Percentiles rank a stretch among this genome's conserved stretches.
Conservation (phyloP, 2,797 vertebrate genomes). For the Muscicapa striata region DNA sequence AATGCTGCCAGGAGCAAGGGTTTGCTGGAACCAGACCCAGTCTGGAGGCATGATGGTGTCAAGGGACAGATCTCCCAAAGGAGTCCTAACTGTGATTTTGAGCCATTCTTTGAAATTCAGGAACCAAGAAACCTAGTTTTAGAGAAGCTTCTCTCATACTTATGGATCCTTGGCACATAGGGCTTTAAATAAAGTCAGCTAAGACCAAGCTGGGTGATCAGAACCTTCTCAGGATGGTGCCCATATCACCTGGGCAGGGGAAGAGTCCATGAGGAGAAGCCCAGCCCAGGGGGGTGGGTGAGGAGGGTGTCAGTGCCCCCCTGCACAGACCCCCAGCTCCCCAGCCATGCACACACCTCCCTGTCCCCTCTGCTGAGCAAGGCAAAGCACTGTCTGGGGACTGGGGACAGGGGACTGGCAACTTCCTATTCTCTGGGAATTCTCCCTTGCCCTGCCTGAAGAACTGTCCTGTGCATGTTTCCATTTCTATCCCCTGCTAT, state of each 20-base stretch:
- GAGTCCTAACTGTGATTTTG: neutral
- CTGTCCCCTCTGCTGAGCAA: neutral
- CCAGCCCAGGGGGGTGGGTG: neutral
- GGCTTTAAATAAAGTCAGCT: neutral
- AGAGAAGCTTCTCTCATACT: neutral
- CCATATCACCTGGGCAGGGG: neutral
- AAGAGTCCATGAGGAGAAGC: neutral
- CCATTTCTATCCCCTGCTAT: constrained; percentile 57
- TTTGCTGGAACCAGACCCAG: neutral
- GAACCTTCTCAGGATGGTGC: rapidly evolving
- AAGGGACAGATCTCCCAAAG: neutral
- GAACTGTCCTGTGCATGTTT: constrained; percentile 26
- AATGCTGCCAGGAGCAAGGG: neutral
- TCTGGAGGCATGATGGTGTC: neutral
- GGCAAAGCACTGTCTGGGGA: neutral
- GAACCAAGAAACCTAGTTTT: neutral
- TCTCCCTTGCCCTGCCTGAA: neutral
- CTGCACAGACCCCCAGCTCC: neutral
- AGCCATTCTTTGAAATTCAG: neutral
- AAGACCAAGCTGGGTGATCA: neutral
- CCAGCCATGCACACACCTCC: neutral
- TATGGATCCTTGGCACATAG: neutral
- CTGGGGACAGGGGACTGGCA: neutral
- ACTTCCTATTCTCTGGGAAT: constrained; percentile 21
- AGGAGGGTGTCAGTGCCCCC: neutral